These are phyloP conservation scores for Neuroterus valhalla DNA, from an alignment of 1,140 invertebrate genomes.

Conservation along the genomic window DNA sequence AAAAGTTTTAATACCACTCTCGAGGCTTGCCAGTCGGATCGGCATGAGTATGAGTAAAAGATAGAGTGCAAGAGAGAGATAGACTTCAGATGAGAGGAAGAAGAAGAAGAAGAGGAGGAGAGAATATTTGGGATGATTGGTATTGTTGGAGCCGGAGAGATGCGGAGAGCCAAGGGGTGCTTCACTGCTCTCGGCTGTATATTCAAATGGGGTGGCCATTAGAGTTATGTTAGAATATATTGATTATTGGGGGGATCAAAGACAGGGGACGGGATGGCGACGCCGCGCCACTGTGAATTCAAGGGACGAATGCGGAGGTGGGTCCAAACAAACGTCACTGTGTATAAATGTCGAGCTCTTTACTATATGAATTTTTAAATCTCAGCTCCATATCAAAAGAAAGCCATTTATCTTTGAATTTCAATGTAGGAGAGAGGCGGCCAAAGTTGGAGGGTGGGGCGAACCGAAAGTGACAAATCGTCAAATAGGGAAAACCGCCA, in stretches of 20 bases:
- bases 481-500: too few relatives aligned
- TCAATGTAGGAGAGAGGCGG: not conserved
- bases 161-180: conserved; percentile 59
- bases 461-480: too few relatives aligned
- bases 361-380: conserved; percentile 23
- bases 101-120: conserved; percentile 46
- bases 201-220: conserved; percentile 75
- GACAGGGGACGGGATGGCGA: conserved; percentile 65
- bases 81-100: conserved; percentile 40
- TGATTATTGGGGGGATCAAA: conserved; percentile 76
- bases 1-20: conserved; percentile 73
- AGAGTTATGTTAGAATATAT: conserved; percentile 76
- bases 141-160: conserved; percentile 68
- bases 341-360: conserved; percentile 11
- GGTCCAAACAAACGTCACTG: conserved; percentile 21
- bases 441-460: too few relatives aligned
- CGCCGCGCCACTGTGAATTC: conserved; percentile 61
- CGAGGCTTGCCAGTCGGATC: conserved; percentile 62
- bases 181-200: conserved; percentile 60
- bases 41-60: conserved; percentile 57
- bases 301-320: conserved; percentile 50
- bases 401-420: not conserved
- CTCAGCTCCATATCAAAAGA: not conserved
- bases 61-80: conserved; percentile 41
- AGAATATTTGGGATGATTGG: conserved; percentile 73